Evolutionary conservation across 2,888 invertebrate species (phyloP).

Genomic region (Dyspetes luteomarginatus): DNA sequence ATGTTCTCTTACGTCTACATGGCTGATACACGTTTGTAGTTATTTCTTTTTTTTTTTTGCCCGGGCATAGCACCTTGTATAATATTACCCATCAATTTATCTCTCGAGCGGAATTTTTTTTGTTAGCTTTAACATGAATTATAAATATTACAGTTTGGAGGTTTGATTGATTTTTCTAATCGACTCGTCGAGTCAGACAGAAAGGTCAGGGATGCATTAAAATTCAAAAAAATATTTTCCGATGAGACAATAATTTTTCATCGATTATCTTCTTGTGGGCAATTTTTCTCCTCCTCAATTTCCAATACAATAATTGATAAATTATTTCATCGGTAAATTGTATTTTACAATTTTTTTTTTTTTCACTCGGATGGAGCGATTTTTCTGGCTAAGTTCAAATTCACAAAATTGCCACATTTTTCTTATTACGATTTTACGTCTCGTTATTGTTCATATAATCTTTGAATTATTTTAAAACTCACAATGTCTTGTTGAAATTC

Average conservation of each 20-base stretch:
- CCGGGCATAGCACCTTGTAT: constrained; percentile 58
- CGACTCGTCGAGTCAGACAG: constrained; percentile 31
- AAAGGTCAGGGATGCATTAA: background rate
- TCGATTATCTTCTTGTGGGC: background rate
- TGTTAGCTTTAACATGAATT: background rate
- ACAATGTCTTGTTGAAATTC: background rate
- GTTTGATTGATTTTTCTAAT: constrained; percentile 17
- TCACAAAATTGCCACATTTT: constrained; percentile 17
- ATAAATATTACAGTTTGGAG: constrained; percentile 24
- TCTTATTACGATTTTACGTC: background rate
- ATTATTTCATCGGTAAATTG: background rate
- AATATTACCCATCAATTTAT: constrained; percentile 64
- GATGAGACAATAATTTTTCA: background rate
- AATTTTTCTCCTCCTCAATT: too few species aligned
- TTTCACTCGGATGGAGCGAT: background rate
- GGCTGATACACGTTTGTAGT: constrained; percentile 40
- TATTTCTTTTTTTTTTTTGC: constrained; percentile 10
- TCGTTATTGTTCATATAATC: background rate
- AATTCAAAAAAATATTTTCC: background rate
- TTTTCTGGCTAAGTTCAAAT: background rate
- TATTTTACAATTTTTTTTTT: background rate
- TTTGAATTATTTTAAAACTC: background rate
- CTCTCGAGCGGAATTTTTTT: background rate
- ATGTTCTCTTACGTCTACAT: constrained; percentile 36
- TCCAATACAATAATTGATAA: too few species aligned